Evolutionary conservation across 2,797 vertebrate species (phyloP).

Genomic region (Lutjanus argentimaculatus): DNA sequence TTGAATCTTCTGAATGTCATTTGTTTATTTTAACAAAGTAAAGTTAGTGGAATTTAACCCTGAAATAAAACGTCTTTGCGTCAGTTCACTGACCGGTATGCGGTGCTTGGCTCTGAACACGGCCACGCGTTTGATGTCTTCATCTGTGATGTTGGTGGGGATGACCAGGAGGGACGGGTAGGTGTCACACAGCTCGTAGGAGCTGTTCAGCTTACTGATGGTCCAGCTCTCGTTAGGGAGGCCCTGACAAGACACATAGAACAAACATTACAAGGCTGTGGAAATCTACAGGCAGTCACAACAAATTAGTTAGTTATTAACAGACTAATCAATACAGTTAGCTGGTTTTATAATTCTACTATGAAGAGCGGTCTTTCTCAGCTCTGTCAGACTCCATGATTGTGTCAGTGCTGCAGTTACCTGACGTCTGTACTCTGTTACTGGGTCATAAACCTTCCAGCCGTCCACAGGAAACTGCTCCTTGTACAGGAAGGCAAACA

Average conservation of each 20-base stretch:
- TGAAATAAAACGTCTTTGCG: no score
- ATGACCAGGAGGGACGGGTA: constrained; percentile 94
- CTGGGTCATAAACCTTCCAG: constrained; percentile 96
- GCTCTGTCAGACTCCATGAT: no score
- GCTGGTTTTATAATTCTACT: no score
- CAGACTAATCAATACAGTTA: no score
- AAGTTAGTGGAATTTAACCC: no score
- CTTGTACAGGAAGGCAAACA: constrained; percentile 95
- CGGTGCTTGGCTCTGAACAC: constrained; percentile 94
- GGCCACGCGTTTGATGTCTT: constrained; percentile 92
- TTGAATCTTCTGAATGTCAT: no score
- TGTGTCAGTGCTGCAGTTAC: constrained; percentile 75
- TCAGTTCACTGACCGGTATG: constrained; percentile 89
- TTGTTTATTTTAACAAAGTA: no score
- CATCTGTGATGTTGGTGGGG: constrained; percentile 93
- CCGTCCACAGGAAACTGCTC: constrained; percentile 93
- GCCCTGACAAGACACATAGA: constrained; percentile 81
- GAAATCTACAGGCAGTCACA: background rate
- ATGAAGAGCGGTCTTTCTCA: background rate
- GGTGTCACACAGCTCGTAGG: constrained; percentile 94
- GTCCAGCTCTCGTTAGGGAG: constrained; percentile 98
- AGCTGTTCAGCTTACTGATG: constrained; percentile 94
- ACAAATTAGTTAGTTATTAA: no score
- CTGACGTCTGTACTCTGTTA: constrained; percentile 94
- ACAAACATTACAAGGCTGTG: background rate